A percentile compares a stretch with the other conserved stretches of the same genome.
phyloP scores from a whole-genome alignment of 2,797 vertebrate genomes.

The Xenopus petersii region DNA sequence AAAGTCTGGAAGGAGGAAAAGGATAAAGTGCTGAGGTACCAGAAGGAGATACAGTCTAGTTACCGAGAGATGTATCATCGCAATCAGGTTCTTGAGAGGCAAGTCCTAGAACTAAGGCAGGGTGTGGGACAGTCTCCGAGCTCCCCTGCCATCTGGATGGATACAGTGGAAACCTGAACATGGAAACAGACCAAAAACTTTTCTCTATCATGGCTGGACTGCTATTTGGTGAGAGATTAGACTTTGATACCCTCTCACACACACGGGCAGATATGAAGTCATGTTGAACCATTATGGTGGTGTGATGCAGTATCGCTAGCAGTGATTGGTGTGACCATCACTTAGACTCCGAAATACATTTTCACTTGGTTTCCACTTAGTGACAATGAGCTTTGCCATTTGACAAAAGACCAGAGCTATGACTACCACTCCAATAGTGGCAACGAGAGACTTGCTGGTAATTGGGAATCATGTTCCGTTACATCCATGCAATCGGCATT shows the following conservation, averaged over 20 bases:
- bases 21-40: slow-evolving; percentile 95
- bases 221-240: slow-evolving; percentile 18
- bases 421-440: no score
- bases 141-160: slow-evolving; percentile 82
- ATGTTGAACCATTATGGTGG: slow-evolving; percentile 2
- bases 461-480: no score
- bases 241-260: not conserved
- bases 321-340: not conserved
- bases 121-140: slow-evolving; percentile 59
- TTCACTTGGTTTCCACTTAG: no score
- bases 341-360: not conserved
- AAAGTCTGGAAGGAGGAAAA: slow-evolving; percentile 94
- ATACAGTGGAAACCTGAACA: slow-evolving; percentile 82
- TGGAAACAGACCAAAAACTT: slow-evolving; percentile 36
- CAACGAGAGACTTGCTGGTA: no score
- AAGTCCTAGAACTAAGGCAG: slow-evolving; percentile 74
- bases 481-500: no score
- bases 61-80: slow-evolving; percentile 94
- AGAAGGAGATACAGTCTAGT: slow-evolving; percentile 93
- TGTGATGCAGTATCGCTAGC: not conserved
- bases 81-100: slow-evolving; percentile 83
- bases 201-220: not conserved
- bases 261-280: slow-evolving; percentile 6
- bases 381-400: no score
- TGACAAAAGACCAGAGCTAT: no score